phyloP scores from a whole-genome alignment of 2,113 vertebrate genomes.

The Laticauda colubrina region DNA sequence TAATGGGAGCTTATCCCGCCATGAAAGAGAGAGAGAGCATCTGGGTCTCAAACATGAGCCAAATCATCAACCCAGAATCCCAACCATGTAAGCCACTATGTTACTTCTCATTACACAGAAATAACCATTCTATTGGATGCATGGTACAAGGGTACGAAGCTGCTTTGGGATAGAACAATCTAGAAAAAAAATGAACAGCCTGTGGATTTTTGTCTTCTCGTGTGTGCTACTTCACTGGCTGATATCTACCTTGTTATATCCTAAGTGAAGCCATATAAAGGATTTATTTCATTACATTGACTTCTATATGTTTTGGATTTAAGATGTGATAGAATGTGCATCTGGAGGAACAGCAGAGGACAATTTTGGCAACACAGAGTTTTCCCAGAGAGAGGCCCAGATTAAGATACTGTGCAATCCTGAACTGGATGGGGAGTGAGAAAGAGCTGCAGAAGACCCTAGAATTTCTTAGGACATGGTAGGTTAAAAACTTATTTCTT shows the following conservation, averaged over 20 bases:
- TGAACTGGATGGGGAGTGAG: not conserved
- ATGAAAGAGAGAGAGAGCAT: not conserved
- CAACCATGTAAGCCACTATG: not conserved
- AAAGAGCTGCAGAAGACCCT: not conserved
- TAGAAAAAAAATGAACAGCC: not conserved
- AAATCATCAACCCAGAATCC: not conserved
- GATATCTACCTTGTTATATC: not conserved
- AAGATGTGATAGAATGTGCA: not conserved
- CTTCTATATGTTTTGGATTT: not conserved
- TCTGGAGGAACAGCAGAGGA: not conserved
- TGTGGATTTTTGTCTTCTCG: not conserved
- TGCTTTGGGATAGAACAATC: not conserved
- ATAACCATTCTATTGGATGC: not conserved
- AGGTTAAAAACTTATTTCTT: not conserved
- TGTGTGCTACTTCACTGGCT: not conserved
- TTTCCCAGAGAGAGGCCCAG: not conserved
- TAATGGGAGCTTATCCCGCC: not conserved
- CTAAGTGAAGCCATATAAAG: not conserved
- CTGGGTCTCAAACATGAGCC: not conserved
- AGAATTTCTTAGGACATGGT: not conserved
- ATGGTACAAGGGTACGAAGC: not conserved
- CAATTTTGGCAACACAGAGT: not conserved
- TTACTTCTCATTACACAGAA: not conserved
- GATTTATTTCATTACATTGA: not conserved
- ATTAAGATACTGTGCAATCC: not conserved